Conservation (phyloP, 2,797 vertebrate genomes). For the Melanotaenia nigrans region DNA sequence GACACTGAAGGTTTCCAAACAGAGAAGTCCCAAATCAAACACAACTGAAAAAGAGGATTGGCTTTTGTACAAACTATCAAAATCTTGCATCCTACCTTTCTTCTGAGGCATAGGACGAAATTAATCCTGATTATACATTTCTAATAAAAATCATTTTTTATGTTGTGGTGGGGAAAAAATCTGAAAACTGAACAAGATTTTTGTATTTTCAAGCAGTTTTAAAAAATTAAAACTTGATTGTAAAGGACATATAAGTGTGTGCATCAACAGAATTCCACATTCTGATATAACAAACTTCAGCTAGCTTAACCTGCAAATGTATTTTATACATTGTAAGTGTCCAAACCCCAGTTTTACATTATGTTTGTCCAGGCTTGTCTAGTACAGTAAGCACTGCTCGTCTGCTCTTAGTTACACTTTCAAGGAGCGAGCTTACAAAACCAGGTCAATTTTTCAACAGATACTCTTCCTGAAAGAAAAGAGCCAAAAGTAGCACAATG, state of each 20-base stretch:
- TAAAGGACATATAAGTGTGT: conserved; percentile 43
- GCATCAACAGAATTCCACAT: conserved; percentile 44
- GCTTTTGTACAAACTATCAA: conserved; percentile 36
- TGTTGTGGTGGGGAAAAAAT: conserved; percentile 14
- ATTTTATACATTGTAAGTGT: conserved; percentile 50
- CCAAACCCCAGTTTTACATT: conserved; percentile 69
- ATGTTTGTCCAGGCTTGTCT: conserved; percentile 53
- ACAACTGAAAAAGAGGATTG: conserved; percentile 36
- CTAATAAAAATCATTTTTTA: conserved; percentile 45
- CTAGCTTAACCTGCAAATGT: conserved; percentile 54
- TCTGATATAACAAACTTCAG: conserved; percentile 48
- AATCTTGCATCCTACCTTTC: conserved; percentile 42
- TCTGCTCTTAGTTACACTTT: conserved; percentile 75
- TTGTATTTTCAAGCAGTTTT: conserved; percentile 20
- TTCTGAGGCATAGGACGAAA: conserved; percentile 24
- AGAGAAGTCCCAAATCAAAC: conserved; percentile 52
- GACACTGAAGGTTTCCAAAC: conserved; percentile 58
- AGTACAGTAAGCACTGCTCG: conserved; percentile 61
- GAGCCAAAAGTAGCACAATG: conserved; percentile 57
- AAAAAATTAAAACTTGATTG: conserved; percentile 19
- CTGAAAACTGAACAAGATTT: conserved; percentile 2
- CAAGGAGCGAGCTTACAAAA: conserved; percentile 67
- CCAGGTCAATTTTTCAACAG: conserved; percentile 64
- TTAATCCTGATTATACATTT: conserved; percentile 35
- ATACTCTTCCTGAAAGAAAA: conserved; percentile 64